Evolutionary conservation across 2,888 invertebrate species (phyloP).

Genomic region (Tiphia femorata): DNA sequence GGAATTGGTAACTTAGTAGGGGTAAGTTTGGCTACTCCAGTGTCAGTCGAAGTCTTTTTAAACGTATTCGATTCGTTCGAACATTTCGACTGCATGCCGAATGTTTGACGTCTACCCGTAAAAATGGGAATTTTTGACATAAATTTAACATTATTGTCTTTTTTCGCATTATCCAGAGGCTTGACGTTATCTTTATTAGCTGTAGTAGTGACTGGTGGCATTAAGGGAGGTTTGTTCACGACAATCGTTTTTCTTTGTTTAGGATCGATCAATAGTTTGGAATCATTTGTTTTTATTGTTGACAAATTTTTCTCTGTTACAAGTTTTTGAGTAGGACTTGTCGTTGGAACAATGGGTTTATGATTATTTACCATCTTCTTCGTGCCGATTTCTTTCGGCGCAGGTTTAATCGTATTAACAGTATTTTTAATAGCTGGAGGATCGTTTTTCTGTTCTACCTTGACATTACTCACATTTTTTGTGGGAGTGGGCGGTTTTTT

Average conservation of each 20-base stretch:
- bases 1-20: conserved; percentile 13
- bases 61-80: too few relatives aligned
- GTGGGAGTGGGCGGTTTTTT: not conserved
- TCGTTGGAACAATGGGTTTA: not conserved
- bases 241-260: too few relatives aligned
- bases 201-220: too few relatives aligned
- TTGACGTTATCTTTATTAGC: not conserved
- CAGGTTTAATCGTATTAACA: not conserved
- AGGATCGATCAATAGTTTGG: too few relatives aligned
- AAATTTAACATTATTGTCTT: not conserved
- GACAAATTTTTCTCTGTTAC: not conserved
- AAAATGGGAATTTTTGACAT: conserved; percentile 13
- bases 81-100: not conserved
- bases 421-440: not conserved
- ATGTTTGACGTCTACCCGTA: not conserved
- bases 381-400: not conserved
- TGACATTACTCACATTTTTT: not conserved
- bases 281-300: too few relatives aligned
- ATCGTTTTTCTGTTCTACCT: not conserved
- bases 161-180: too few relatives aligned
- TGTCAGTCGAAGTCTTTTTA: conserved; percentile 41
- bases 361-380: not conserved
- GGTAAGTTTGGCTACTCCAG: not conserved
- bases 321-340: not conserved
- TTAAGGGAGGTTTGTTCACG: too few relatives aligned